phyloP scores from a whole-genome alignment of 1,140 invertebrate species.

The Diorhabda carinulata region DNA sequence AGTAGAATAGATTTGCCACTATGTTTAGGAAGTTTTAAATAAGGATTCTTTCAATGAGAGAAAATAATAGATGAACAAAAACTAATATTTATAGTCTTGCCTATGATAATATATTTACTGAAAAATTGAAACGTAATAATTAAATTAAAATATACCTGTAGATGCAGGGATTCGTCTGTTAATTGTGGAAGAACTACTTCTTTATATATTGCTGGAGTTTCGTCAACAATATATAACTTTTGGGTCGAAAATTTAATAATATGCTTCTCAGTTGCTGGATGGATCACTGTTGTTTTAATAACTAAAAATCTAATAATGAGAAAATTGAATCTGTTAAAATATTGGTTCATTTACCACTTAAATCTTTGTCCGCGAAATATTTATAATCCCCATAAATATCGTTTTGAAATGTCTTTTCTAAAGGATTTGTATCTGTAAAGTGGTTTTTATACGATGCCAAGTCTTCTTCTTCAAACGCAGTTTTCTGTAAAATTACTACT shows the following conservation, averaged over 20 bases:
- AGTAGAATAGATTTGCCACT: too few species aligned
- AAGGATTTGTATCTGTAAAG: constrained; percentile 56
- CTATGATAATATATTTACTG: too few species aligned
- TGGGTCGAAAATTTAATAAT: constrained; percentile 80
- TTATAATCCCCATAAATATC: constrained; percentile 85
- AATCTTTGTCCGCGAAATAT: constrained; percentile 59
- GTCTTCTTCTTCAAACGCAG: constrained; percentile 67
- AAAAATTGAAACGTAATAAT: too few species aligned
- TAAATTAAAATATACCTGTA: constrained; percentile 59
- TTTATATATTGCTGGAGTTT: constrained; percentile 81
- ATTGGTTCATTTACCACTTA: constrained; percentile 62
- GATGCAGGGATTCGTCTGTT: constrained; percentile 63
- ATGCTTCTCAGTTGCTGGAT: constrained; percentile 89
- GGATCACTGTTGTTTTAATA: constrained; percentile 70
- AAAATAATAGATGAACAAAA: too few species aligned
- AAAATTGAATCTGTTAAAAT: neutral
- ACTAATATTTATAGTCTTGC: too few species aligned
- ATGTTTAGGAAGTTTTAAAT: too few species aligned
- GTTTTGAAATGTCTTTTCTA: constrained; percentile 70
- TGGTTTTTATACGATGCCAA: constrained; percentile 54
- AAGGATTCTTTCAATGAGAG: too few species aligned
- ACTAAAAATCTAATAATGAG: constrained; percentile 31
- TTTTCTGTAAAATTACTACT: constrained; percentile 80
- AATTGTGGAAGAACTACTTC: constrained; percentile 75
- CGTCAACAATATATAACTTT: constrained; percentile 69